These are phyloP conservation scores for Pterois miles DNA, from an alignment of 2,797 vertebrate genomes.

Conservation along the genomic window DNA sequence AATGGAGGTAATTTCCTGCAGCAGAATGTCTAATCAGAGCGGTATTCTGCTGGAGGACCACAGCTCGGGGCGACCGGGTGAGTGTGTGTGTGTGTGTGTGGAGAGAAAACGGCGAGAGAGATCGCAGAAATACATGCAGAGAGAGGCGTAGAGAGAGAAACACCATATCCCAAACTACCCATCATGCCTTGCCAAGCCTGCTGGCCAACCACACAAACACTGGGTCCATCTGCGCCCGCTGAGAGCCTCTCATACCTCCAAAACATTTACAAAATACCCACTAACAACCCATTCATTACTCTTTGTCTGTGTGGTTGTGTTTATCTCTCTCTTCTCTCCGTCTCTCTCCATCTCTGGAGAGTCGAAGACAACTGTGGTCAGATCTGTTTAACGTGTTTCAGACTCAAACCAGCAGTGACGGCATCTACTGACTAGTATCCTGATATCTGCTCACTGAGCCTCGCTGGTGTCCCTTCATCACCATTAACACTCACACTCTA, in stretches of 20 bases:
- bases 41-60: slow-evolving; percentile 80
- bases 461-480: no score
- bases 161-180: slow-evolving; percentile 59
- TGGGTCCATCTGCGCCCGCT: slow-evolving; percentile 62
- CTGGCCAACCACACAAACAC: slow-evolving; percentile 72
- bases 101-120: slow-evolving; percentile 7
- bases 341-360: background rate
- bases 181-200: slow-evolving; percentile 66
- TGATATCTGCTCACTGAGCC: background rate
- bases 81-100: background rate
- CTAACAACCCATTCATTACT: slow-evolving; percentile 66
- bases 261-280: slow-evolving; percentile 70
- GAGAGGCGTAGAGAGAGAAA: slow-evolving; percentile 5
- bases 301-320: slow-evolving; percentile 22
- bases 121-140: slow-evolving; percentile 24
- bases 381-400: background rate
- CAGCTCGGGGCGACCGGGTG: slow-evolving; percentile 9
- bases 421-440: background rate
- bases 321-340: slow-evolving; percentile 15
- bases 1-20: slow-evolving; percentile 83
- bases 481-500: no score
- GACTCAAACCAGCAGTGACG: background rate
- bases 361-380: background rate
- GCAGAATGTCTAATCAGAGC: slow-evolving; percentile 85
- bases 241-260: slow-evolving; percentile 61